phyloP scores from a whole-genome alignment of 1,140 invertebrate species.

The Drosophila tsacasi region DNA sequence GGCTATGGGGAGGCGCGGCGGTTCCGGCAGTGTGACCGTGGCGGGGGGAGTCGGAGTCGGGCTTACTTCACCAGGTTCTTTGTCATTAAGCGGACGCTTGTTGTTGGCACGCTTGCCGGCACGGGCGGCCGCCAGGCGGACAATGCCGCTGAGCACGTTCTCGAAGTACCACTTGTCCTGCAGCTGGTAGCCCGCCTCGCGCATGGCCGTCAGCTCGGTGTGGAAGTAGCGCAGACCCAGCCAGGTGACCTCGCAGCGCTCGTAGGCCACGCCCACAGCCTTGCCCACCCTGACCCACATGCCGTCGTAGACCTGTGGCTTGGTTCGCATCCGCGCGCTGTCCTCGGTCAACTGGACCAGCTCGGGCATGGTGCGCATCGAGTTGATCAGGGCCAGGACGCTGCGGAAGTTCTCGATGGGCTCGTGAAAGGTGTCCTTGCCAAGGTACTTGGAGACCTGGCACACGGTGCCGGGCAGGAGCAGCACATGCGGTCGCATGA shows the following conservation, averaged over 20 bases:
- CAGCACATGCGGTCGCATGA: slow-evolving; percentile 37
- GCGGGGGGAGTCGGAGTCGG: background rate
- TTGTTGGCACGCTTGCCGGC: background rate
- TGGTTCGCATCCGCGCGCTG: background rate
- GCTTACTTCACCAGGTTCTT: background rate
- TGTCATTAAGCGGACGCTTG: background rate
- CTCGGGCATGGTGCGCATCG: slow-evolving; percentile 44
- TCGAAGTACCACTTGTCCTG: slow-evolving; percentile 82
- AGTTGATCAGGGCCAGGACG: slow-evolving; percentile 49
- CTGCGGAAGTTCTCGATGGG: slow-evolving; percentile 73
- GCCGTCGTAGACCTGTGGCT: slow-evolving; percentile 35
- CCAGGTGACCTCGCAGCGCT: slow-evolving; percentile 76
- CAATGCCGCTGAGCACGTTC: slow-evolving; percentile 47
- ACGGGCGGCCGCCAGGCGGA: background rate
- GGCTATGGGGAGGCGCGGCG: slow-evolving; percentile 44
- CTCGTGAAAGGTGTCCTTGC: no score
- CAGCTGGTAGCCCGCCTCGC: slow-evolving; percentile 62
- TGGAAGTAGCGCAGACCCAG: slow-evolving; percentile 68
- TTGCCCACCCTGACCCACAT: slow-evolving; percentile 39
- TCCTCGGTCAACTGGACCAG: slow-evolving; percentile 39
- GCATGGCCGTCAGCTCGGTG: slow-evolving; percentile 63
- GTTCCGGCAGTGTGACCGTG: background rate
- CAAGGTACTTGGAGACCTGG: slow-evolving; percentile 61
- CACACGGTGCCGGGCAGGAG: slow-evolving; percentile 43
- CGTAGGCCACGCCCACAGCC: background rate